phyloP scores from a whole-genome alignment of 2,888 invertebrate genomes.

The Trileptium ribeirensis region DNA sequence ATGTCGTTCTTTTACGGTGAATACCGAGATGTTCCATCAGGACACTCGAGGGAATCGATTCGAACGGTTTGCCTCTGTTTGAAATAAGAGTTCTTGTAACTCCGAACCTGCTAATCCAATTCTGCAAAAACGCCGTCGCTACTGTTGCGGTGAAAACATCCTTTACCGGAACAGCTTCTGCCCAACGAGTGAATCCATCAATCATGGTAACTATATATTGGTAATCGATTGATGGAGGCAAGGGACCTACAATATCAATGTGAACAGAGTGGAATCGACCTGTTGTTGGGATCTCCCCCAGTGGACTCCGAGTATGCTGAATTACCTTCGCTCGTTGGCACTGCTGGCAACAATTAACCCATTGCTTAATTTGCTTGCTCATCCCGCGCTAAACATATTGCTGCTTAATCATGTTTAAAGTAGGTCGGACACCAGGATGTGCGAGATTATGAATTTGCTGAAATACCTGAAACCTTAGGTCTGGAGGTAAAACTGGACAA shows the following conservation, averaged over 20 bases:
- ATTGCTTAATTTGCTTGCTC: background rate
- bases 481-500: background rate
- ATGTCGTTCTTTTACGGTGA: too few species aligned
- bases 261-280: background rate
- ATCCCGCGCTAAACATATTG: background rate
- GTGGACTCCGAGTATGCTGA: background rate
- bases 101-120: background rate
- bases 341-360: background rate
- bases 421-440: background rate
- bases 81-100: background rate
- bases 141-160: background rate
- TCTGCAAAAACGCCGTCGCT: background rate
- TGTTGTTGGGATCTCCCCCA: background rate
- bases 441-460: background rate
- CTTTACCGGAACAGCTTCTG: background rate
- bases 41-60: background rate
- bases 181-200: constrained; percentile 2
- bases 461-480: background rate
- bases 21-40: too few species aligned
- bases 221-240: constrained; percentile 3
- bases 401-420: background rate
- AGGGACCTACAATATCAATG: constrained; percentile 13
- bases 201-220: constrained; percentile 13
- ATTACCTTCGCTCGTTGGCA: constrained; percentile 6
- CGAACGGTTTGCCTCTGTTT: background rate